Percentiles rank a stretch among this genome's conserved stretches.
These are phyloP conservation scores for Henricia sp. DNA, from an alignment of 53 echinoderm and acorn worm genomes.

Conservation along the genomic window DNA sequence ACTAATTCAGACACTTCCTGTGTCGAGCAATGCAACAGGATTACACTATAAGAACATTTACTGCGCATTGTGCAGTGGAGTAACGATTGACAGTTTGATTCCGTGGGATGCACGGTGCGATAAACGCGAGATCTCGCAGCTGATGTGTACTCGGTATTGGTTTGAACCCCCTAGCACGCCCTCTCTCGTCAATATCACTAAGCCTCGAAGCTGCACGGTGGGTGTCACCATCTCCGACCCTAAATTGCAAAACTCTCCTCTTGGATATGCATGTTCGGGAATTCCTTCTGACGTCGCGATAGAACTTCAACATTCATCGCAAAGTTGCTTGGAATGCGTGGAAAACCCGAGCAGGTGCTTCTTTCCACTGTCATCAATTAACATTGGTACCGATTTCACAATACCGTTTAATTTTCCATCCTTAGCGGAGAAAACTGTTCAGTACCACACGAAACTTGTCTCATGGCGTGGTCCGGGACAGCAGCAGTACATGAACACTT, in stretches of 20 bases:
- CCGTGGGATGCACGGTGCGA: not conserved
- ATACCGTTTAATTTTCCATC: constrained; percentile 22
- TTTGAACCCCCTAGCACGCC: constrained; percentile 5
- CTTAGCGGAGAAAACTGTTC: not conserved
- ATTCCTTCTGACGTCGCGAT: not conserved
- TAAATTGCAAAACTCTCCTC: not conserved
- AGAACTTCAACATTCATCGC: not conserved
- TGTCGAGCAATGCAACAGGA: not conserved
- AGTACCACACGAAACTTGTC: not conserved
- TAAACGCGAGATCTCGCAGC: not conserved
- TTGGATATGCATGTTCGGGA: not conserved
- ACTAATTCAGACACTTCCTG: not conserved
- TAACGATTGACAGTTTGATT: constrained; percentile 15
- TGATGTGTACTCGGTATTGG: not conserved
- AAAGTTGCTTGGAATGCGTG: not conserved
- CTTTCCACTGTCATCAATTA: too few species aligned
- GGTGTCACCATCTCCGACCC: not conserved
- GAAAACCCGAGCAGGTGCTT: not conserved
- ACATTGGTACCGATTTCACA: not conserved
- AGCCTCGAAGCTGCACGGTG: not conserved
- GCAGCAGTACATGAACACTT: not conserved
- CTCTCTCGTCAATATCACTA: not conserved
- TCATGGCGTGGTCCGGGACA: not conserved
- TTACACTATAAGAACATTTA: constrained; percentile 46
- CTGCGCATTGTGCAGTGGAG: constrained; percentile 43